These are phyloP conservation scores for Spilogale gracilis DNA, from an alignment of 2,113 vertebrate genomes.

Conservation along the genomic window DNA sequence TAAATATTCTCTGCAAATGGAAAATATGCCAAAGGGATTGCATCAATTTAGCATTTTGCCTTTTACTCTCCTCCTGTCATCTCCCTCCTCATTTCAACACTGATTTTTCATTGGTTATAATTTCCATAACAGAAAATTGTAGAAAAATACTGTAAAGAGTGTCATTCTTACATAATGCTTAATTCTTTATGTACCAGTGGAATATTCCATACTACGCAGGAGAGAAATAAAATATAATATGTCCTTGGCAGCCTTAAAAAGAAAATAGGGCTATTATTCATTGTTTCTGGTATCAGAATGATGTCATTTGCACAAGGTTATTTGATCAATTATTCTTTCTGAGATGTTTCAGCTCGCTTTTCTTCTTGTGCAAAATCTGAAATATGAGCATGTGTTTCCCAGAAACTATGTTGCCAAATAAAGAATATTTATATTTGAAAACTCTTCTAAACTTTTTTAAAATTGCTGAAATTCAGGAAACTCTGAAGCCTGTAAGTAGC, in stretches of 20 bases:
- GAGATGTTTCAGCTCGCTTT: neutral
- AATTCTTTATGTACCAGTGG: neutral
- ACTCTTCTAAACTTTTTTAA: neutral
- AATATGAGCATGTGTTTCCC: neutral
- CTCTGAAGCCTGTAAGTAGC: neutral
- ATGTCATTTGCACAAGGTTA: no score
- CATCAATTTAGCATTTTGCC: neutral
- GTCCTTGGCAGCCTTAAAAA: neutral
- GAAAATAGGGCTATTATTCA: neutral
- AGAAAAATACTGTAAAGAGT: neutral
- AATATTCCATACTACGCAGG: neutral
- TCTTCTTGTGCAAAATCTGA: neutral
- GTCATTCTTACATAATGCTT: neutral
- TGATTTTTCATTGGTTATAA: neutral
- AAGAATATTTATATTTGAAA: conserved; percentile 54
- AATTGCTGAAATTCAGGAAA: conserved; percentile 25
- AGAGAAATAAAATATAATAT: neutral
- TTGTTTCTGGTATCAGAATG: neutral
- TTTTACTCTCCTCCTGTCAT: neutral
- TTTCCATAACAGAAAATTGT: neutral
- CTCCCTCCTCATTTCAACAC: neutral
- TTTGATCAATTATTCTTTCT: neutral
- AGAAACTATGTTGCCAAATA: neutral
- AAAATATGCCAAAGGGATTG: neutral
- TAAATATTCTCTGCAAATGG: neutral